These are phyloP conservation scores for Dolichotis patagonum DNA, from an alignment of 2,113 vertebrate species.

Conservation along the genomic window DNA sequence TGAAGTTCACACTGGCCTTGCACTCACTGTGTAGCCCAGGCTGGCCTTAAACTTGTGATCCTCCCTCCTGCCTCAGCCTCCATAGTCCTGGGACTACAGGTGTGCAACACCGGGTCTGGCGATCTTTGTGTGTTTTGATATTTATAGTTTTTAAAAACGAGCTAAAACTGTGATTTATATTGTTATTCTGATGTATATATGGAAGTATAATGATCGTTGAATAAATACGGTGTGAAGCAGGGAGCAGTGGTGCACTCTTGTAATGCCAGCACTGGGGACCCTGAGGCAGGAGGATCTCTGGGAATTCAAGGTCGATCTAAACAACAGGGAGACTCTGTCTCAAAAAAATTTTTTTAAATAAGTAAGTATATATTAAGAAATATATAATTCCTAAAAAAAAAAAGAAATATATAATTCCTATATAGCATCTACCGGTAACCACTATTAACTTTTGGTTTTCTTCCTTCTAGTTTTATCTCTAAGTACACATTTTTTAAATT, in stretches of 20 bases:
- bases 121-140: neutral
- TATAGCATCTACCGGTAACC: neutral
- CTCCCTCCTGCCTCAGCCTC: neutral
- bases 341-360: neutral
- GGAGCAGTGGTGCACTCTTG: neutral
- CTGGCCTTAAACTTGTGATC: neutral
- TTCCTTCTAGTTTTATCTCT: slow-evolving; percentile 16
- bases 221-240: neutral
- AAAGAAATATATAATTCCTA: neutral
- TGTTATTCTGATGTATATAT: neutral
- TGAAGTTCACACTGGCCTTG: neutral
- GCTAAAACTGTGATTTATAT: neutral
- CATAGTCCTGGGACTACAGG: neutral
- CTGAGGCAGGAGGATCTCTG: neutral
- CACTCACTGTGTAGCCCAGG: neutral
- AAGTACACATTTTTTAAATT: neutral
- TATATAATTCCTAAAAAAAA: no score
- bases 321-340: neutral
- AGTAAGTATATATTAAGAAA: neutral
- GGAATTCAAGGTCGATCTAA: neutral
- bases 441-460: slow-evolving; percentile 25
- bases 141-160: neutral
- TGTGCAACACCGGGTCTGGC: neutral
- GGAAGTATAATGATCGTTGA: neutral
- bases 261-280: neutral